Percentiles rank a stretch among this genome's conserved stretches.
Evolutionary conservation across 1,140 invertebrate genomes (phyloP).

Genomic region (Chelonus insularis): DNA sequence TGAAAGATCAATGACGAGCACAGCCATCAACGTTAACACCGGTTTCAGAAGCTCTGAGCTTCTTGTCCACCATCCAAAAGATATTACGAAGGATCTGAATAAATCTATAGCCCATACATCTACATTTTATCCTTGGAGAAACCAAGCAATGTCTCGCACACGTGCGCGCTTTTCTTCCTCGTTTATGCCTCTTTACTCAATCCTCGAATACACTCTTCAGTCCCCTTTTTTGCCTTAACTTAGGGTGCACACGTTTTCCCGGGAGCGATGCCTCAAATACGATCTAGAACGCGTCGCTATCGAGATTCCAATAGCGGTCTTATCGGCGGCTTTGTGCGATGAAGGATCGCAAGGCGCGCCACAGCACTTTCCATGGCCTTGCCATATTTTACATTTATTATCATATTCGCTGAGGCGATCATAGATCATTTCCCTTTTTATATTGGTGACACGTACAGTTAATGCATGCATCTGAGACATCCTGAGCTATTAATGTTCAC

Average conservation of each 20-base stretch:
- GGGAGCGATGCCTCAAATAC: constrained; percentile 21
- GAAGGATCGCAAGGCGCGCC: constrained; percentile 19
- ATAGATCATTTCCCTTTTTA: constrained; percentile 19
- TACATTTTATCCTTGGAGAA: constrained; percentile 25
- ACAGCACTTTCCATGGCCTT: constrained; percentile 20
- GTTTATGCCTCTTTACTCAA: neutral
- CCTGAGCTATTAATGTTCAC: neutral
- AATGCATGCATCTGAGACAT: constrained; percentile 17
- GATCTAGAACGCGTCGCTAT: constrained; percentile 19
- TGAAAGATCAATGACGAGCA: too few species aligned
- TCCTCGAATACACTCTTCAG: neutral
- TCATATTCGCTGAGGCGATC: constrained; percentile 23
- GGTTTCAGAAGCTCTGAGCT: too few species aligned
- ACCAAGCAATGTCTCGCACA: constrained; percentile 15
- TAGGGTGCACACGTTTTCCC: neutral
- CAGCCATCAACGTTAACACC: too few species aligned
- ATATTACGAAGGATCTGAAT: constrained; percentile 19
- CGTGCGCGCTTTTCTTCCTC: neutral
- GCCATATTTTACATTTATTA: constrained; percentile 32
- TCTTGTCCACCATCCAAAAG: neutral
- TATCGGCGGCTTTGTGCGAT: constrained; percentile 27
- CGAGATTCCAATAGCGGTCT: constrained; percentile 27
- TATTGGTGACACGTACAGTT: constrained; percentile 21
- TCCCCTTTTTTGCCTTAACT: neutral
- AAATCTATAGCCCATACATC: constrained; percentile 26